Evolutionary conservation across 2,797 vertebrate species (phyloP), one percentile per base, ranked within the genome.

Genomic region (Myripristis jacobus): DNA sequence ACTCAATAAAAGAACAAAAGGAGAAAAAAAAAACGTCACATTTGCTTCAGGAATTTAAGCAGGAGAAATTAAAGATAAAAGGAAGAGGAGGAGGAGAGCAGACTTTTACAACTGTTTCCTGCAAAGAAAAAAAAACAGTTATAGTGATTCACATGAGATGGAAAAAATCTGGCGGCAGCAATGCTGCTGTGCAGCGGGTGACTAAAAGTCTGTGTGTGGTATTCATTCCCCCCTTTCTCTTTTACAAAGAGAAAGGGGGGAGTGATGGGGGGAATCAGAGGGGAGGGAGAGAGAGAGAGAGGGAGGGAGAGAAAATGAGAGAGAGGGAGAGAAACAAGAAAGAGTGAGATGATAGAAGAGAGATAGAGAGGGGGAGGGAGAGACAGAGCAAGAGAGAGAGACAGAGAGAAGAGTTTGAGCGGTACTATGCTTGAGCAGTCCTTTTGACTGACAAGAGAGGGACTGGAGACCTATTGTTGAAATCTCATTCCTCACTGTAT

Each of bases 141-240:
- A 56, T 43, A 80, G 71, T 73, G 84, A 88, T 85, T 90, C 80
- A 89, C 75, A 90, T 65, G 75, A 90, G 76, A 90, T 77, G 87
- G 87, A 91, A 93, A 86, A 61, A 89, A 92, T 90, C 79, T 90
- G 85, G 85, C 58, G 68, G 86, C 83, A 72, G 88, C 80, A 78
- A 87, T 52, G 72, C 71, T 87, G 83, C 77, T 66, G 66, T 80
- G 73, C 81, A 80, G 84, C 62, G 58, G 54, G 78, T 77, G 87
- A 91, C 69, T 92, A 86, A 74, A 67, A 82, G 90, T 81, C 91
- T 93, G 93, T 90, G 94, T 94, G 94, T 95, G 94, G 94, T 64
- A 84, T 93, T 90, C 80, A 82, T 85, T 80, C 82, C 80, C 81
- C 81, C 55, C 66, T 80, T 75, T 88, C 82, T 81, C 66, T 77